Evolutionary conservation across 2,888 invertebrate genomes (phyloP).

Genomic region (Lordiphosa fenestrarum): DNA sequence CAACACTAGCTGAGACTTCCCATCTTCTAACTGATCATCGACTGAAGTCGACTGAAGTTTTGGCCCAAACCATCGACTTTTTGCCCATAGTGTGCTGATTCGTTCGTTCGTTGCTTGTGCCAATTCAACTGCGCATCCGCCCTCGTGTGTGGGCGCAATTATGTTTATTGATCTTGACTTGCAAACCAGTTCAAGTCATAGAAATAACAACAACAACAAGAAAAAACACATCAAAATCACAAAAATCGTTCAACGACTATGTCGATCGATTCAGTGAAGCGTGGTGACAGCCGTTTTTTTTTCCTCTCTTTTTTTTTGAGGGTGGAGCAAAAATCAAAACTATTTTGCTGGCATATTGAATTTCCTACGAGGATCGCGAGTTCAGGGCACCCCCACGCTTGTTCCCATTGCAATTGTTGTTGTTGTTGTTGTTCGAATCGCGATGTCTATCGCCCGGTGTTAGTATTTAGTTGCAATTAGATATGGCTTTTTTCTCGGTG

Average conservation of each 20-base stretch:
- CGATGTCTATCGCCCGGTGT: conserved; percentile 61
- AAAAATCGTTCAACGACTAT: conserved; percentile 13
- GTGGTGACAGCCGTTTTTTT: conserved; percentile 64
- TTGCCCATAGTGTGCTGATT: conserved; percentile 7
- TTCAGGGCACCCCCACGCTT: conserved; percentile 39
- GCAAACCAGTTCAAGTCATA: conserved; percentile 46
- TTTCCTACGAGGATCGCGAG: conserved; percentile 35
- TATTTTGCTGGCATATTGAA: conserved; percentile 52
- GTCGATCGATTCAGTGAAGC: conserved; percentile 51
- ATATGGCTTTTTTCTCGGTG: conserved; percentile 40
- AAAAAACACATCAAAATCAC: neutral
- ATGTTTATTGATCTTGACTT: conserved; percentile 65
- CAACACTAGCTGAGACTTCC: too few species aligned
- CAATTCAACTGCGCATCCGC: conserved; percentile 77
- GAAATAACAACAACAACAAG: conserved; percentile 29
- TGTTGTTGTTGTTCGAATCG: conserved; percentile 14
- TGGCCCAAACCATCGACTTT: neutral
- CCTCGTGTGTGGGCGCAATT: conserved; percentile 77
- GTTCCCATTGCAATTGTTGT: conserved; percentile 37
- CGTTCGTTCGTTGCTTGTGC: conserved; percentile 31
- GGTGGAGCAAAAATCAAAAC: conserved; percentile 51
- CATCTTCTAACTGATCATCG: too few species aligned
- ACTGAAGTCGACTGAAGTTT: too few species aligned
- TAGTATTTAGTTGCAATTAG: conserved; percentile 75
- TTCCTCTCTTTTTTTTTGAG: conserved; percentile 31